A percentile compares a stretch with the other conserved stretches of the same genome.
phyloP scores from a whole-genome alignment of 2,888 invertebrate genomes.

The Dysmachus trigonus region DNA sequence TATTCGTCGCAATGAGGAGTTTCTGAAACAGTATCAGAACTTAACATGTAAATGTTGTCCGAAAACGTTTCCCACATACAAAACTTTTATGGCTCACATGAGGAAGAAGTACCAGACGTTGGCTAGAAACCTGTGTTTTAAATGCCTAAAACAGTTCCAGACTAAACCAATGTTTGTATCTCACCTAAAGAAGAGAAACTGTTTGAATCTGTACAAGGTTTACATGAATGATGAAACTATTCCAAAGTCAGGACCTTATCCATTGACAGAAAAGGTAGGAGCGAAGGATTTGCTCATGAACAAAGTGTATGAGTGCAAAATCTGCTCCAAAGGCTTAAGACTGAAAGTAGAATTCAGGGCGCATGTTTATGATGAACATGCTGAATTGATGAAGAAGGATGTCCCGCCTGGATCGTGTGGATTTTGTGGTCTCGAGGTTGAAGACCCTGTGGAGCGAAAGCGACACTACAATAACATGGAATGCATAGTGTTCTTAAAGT shows the following conservation, averaged over 20 bases:
- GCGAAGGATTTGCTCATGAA: conserved; percentile 64
- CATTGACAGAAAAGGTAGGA: conserved; percentile 57
- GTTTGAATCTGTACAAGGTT: conserved; percentile 63
- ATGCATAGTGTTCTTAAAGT: conserved; percentile 62
- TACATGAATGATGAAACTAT: conserved; percentile 57
- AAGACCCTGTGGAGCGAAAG: conserved; percentile 62
- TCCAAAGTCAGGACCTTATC: conserved; percentile 52
- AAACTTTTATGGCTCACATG: conserved; percentile 65
- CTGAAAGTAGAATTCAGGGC: conserved; percentile 63
- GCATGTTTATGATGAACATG: conserved; percentile 63
- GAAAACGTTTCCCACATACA: conserved; percentile 62
- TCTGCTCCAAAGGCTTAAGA: conserved; percentile 62
- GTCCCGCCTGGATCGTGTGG: conserved; percentile 61
- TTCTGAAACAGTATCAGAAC: conserved; percentile 63
- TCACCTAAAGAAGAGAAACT: conserved; percentile 63
- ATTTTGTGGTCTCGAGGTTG: conserved; percentile 62
- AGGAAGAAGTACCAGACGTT: conserved; percentile 62
- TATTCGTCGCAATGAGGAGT: conserved; percentile 61
- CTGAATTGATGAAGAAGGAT: conserved; percentile 61
- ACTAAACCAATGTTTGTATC: conserved; percentile 64
- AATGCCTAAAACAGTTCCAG: conserved; percentile 63
- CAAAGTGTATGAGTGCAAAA: conserved; percentile 63
- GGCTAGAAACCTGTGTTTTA: conserved; percentile 63
- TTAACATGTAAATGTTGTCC: conserved; percentile 64
- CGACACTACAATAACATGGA: conserved; percentile 65